Evolutionary conservation across 2,888 invertebrate species (phyloP).

Genomic region (Drosophila algonquin): DNA sequence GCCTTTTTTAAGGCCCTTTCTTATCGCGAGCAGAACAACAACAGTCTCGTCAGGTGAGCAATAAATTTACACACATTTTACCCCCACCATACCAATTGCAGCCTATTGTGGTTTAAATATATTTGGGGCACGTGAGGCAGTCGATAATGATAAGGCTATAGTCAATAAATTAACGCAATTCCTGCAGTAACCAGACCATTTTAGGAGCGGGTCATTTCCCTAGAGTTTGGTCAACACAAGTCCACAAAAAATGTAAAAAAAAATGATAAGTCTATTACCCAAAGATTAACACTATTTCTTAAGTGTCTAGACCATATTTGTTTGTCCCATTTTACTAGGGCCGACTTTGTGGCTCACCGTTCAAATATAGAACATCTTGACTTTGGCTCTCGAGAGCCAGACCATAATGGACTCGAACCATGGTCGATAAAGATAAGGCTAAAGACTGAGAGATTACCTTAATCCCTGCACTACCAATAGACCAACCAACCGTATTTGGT

Average conservation of each 20-base stretch:
- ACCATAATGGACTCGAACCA: no score
- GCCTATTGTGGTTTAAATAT: conserved; percentile 26
- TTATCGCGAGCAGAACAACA: conserved; percentile 26
- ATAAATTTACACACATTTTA: conserved; percentile 4
- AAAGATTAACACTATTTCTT: neutral
- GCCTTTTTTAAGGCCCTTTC: conserved; percentile 35
- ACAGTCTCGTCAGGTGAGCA: neutral
- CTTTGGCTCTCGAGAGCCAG: neutral
- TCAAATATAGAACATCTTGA: neutral
- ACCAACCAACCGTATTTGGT: conserved; percentile 4
- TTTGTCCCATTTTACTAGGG: neutral
- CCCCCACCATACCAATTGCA: neutral
- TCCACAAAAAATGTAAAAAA: neutral
- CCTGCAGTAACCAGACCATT: neutral
- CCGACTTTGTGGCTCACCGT: neutral
- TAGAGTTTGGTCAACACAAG: neutral
- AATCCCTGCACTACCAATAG: conserved; percentile 8
- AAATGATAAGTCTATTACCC: neutral
- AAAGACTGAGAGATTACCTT: conserved; percentile 12
- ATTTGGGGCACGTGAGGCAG: conserved; percentile 7
- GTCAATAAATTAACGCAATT: conserved; percentile 1
- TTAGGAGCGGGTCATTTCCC: neutral
- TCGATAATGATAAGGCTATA: neutral
- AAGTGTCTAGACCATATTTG: neutral
- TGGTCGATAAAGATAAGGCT: no score